Evolutionary conservation across 2,888 invertebrate genomes (phyloP), one percentile per base, ranked within the genome.

Genomic region (Eugnorisma glareosa): DNA sequence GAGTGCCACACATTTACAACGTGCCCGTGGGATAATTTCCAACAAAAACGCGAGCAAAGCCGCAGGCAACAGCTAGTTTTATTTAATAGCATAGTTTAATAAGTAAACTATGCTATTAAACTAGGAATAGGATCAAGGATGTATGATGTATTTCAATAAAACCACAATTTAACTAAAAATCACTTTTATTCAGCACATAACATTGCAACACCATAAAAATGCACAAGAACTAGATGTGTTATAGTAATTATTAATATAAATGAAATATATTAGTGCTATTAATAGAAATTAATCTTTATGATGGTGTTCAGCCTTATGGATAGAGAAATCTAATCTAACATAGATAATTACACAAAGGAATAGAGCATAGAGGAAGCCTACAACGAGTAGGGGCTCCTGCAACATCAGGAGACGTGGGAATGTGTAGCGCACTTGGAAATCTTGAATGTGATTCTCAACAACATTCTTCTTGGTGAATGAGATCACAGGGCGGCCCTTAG

Each of bases 361-460:
- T 85, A 99, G 96, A 59, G 98, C 95, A 93, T 99, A 99, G 86
- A 99, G 97, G 89, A 99, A 99, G 43, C 97, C 97, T 80, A 99
- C 98, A 45, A 99, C 98, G 72, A 99, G 96, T 59, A 99, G 93
- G 0, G 99, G 99, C 94, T 99, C 99, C 92, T 99, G 99, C 63
- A 99, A 96, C 98, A 99, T 98, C 48, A 98, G 96, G 66, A 98
- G 93, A 87, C 98, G 97, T 51, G 98, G 98, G 97, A 99, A 99
- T 87, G 97, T 98, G 94, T 99, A 99, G 83, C 98, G 98, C 63
- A 99, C 96, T 94, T 98, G 98, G 93, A 99, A 98, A 94, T 99
- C 98, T 94, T 99, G 98, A 91, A 99, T 99, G 93, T 99, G 99
- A 92, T 98, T 98, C 92, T 99, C 99, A 0, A 99, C 99, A 81